Evolutionary conservation across 2,888 invertebrate genomes (phyloP).

Genomic region (Trachelus stipa): DNA sequence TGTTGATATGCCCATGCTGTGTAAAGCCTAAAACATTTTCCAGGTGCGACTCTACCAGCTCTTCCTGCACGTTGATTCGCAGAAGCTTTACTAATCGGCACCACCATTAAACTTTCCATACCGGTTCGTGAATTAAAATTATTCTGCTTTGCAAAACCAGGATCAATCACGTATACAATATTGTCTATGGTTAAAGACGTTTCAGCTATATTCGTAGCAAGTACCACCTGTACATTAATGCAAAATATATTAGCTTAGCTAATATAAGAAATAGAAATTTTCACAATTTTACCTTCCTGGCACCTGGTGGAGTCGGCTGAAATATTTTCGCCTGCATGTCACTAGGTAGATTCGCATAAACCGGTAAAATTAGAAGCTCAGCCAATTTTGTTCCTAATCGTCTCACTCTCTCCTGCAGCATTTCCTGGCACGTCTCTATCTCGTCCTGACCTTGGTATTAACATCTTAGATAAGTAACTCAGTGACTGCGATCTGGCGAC

Average conservation of each 20-base stretch:
- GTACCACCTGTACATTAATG: conserved; percentile 74
- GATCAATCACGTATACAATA: conserved; percentile 98
- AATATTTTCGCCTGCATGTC: conserved; percentile 99
- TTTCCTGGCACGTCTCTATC: conserved; percentile 90
- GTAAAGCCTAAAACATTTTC: conserved; percentile 97
- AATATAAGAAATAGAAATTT: background rate
- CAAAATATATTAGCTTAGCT: conserved; percentile 11
- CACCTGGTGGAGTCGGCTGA: conserved; percentile 95
- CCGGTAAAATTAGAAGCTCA: conserved; percentile 92
- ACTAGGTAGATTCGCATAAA: conserved; percentile 98
- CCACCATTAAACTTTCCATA: conserved; percentile 98
- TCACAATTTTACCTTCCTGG: conserved; percentile 77
- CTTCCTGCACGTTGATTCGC: conserved; percentile 96
- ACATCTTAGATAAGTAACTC: conserved; percentile 41
- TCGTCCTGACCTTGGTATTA: conserved; percentile 78
- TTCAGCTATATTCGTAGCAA: conserved; percentile 99
- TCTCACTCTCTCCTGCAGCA: conserved; percentile 89
- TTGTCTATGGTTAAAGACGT: conserved; percentile 99
- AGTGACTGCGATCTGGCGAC: conserved; percentile 2
- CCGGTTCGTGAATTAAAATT: conserved; percentile 98
- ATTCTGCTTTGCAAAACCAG: conserved; percentile 99
- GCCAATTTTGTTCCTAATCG: conserved; percentile 92
- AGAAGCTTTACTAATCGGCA: conserved; percentile 98
- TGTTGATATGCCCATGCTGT: conserved; percentile 99
- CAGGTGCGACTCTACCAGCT: conserved; percentile 95